Conservation (phyloP, 2,888 invertebrate genomes). For the Parasteatoda lunata region DNA sequence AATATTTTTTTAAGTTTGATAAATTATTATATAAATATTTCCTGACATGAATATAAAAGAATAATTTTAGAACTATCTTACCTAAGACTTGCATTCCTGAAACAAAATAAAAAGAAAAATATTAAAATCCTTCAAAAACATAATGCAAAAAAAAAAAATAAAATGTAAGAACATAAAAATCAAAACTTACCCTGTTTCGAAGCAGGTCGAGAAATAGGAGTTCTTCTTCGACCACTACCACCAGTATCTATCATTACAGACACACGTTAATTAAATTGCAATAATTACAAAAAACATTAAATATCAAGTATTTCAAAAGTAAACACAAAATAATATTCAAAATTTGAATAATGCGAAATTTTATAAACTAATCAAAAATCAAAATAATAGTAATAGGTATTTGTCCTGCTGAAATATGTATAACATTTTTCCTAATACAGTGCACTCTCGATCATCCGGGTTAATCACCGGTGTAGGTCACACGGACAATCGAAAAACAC, state of each 20-base stretch:
- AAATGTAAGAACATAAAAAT: not conserved
- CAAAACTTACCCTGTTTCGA: slow-evolving; percentile 53
- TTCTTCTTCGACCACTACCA: slow-evolving; percentile 47
- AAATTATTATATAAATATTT: not conserved
- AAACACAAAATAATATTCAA: too few relatives aligned
- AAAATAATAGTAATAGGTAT: too few relatives aligned
- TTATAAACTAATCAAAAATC: too few relatives aligned
- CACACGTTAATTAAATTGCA: too few relatives aligned
- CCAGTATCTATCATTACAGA: slow-evolving; percentile 10
- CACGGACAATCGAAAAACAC: too few relatives aligned
- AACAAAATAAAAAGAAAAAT: not conserved
- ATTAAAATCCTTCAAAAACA: slow-evolving; percentile 16
- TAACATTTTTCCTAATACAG: too few relatives aligned
- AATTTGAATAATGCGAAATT: too few relatives aligned
- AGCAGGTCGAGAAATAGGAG: slow-evolving; percentile 37
- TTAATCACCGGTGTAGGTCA: too few relatives aligned
- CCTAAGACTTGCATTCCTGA: slow-evolving; percentile 67
- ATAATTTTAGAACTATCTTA: slow-evolving; percentile 10
- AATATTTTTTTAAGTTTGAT: too few relatives aligned
- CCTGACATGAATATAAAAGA: not conserved
- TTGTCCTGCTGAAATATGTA: too few relatives aligned
- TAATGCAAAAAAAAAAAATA: not conserved
- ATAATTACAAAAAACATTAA: not conserved
- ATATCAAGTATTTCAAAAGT: not conserved
- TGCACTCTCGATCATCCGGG: too few relatives aligned